Conservation (phyloP, 1,140 invertebrate genomes). For the Heliconius himera region DNA sequence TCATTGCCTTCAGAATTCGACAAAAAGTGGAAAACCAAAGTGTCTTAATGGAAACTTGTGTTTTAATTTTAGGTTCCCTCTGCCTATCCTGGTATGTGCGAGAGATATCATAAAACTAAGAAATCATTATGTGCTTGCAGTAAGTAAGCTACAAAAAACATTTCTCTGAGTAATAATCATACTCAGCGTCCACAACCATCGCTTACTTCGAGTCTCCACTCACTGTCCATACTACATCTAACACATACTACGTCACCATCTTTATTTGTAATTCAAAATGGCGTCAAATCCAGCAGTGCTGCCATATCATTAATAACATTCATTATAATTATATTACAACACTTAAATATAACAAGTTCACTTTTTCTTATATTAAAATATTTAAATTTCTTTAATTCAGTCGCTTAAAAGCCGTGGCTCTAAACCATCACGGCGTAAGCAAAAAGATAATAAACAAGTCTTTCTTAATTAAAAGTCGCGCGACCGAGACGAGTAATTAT, state of each 20-base stretch:
- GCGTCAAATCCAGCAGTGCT: neutral
- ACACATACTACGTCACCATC: neutral
- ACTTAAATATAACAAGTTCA: conserved; percentile 20
- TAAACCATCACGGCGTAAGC: conserved; percentile 36
- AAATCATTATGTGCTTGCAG: neutral
- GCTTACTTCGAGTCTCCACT: neutral
- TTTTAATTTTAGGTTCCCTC: neutral
- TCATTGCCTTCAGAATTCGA: neutral
- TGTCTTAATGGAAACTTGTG: neutral
- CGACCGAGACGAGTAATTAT: conserved; percentile 23
- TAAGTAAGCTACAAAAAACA: neutral
- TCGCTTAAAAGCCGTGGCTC: conserved; percentile 21
- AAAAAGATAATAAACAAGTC: conserved; percentile 60
- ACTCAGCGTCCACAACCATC: neutral
- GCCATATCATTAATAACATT: neutral
- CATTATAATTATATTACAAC: conserved; percentile 16
- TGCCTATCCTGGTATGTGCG: too few relatives aligned
- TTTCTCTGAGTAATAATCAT: neutral
- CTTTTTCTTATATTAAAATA: conserved; percentile 18
- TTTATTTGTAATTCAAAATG: neutral
- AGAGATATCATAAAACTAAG: too few relatives aligned
- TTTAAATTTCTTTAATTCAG: conserved; percentile 56
- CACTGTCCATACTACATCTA: too few relatives aligned
- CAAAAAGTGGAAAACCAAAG: neutral
- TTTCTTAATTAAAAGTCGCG: conserved; percentile 56